Evolutionary conservation across 2,113 vertebrate genomes (phyloP).

Genomic region (Lamprotornis superbus): DNA sequence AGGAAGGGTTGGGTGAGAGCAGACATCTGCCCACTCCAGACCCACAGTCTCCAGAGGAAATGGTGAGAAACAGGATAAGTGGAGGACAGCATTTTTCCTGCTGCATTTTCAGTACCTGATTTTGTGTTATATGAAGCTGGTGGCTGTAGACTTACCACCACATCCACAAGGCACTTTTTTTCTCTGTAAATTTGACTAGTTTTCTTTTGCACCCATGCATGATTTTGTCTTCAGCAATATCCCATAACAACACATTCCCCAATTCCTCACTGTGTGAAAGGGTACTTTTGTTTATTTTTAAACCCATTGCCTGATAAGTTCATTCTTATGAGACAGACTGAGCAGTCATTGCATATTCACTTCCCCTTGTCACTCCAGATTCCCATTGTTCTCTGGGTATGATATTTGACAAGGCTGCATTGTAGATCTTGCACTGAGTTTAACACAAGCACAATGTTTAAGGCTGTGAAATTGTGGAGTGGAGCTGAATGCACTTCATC

Average conservation of each 20-base stretch:
- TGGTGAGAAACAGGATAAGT: fast-evolving
- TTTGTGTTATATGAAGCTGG: not conserved
- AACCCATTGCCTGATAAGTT: not conserved
- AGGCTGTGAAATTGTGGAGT: not conserved
- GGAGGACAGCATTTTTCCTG: not conserved
- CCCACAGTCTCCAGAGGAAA: not conserved
- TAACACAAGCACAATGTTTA: not conserved
- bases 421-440: constrained; percentile 21
- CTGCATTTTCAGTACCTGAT: not conserved
- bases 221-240: not conserved
- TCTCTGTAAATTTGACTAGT: not conserved
- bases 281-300: not conserved
- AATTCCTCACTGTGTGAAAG: not conserved
- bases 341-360: constrained; percentile 16
- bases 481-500: not conserved
- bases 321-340: not conserved
- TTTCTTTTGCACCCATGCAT: not conserved
- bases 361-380: not conserved
- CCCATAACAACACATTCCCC: not conserved
- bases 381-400: not conserved
- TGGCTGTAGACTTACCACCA: not conserved
- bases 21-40: not conserved
- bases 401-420: not conserved
- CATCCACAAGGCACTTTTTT: not conserved
- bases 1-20: not conserved